A percentile compares a stretch with the other conserved stretches of the same genome.
Conservation (phyloP, 2,113 vertebrate genomes). For the Addax nasomaculatus region DNA sequence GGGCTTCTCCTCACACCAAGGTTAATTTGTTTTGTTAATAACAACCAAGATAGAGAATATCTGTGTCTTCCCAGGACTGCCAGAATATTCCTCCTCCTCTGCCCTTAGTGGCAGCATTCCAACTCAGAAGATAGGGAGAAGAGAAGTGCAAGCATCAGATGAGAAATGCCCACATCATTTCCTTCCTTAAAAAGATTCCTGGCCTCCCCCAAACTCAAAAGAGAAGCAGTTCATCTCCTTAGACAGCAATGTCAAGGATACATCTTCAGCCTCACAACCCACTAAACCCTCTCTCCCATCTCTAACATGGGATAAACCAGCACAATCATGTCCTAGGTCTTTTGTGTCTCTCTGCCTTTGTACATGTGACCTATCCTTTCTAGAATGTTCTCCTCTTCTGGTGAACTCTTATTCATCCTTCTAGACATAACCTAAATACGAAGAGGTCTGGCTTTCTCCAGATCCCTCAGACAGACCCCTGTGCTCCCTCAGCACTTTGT, state of each 20-base stretch:
- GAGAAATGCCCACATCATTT: not conserved
- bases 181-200: not conserved
- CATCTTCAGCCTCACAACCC: not conserved
- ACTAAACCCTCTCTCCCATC: not conserved
- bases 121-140: not conserved
- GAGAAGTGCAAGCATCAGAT: not conserved
- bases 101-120: not conserved
- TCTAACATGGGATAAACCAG: not conserved
- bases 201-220: not conserved
- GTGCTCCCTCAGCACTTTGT: not conserved
- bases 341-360: not conserved
- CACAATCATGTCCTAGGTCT: too few relatives aligned
- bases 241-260: not conserved
- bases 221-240: not conserved
- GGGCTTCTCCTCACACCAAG: not conserved
- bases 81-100: not conserved
- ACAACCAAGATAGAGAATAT: not conserved
- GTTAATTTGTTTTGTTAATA: conserved; percentile 29
- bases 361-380: not conserved
- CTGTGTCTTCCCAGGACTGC: not conserved
- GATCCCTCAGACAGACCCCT: not conserved
- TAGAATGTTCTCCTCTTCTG: not conserved
- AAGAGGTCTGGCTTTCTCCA: not conserved
- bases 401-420: not conserved
- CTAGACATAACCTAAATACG: not conserved